phyloP scores from a whole-genome alignment of 2,797 vertebrate genomes.

The Myoxocephalus aenaeus region DNA sequence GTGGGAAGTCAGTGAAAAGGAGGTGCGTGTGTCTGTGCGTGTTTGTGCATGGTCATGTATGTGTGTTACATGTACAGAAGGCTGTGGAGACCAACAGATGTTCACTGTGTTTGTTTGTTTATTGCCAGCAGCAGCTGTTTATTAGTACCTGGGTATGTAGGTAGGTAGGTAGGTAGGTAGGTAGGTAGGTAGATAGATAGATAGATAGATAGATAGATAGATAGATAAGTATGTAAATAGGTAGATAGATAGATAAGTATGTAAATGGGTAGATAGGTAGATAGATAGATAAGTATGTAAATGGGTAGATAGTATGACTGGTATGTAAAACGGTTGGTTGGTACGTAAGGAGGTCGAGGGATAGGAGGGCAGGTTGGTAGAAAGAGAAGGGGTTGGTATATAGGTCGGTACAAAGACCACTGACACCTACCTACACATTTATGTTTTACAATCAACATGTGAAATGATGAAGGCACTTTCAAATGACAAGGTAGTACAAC shows the following conservation, averaged over 20 bases:
- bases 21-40: slow-evolving; percentile 4
- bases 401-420: too few species aligned
- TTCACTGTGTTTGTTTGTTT: slow-evolving; percentile 1
- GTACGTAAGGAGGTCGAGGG: background rate
- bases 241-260: too few species aligned
- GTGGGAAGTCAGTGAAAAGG: slow-evolving; percentile 27
- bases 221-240: background rate
- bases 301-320: background rate
- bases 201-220: background rate
- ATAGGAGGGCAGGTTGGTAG: too few species aligned
- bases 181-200: too few species aligned
- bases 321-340: background rate
- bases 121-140: slow-evolving; percentile 1
- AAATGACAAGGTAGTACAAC: too few species aligned
- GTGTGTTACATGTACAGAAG: background rate
- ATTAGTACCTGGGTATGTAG: background rate
- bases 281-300: background rate
- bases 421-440: too few species aligned
- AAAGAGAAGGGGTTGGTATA: too few species aligned
- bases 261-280: too few species aligned
- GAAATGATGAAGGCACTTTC: too few species aligned
- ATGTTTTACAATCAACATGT: too few species aligned
- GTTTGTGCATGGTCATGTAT: background rate
- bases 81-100: slow-evolving; percentile 1
- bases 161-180: background rate